Evolutionary conservation across 2,888 invertebrate genomes (phyloP).

Genomic region (Drosophila bunnanda): DNA sequence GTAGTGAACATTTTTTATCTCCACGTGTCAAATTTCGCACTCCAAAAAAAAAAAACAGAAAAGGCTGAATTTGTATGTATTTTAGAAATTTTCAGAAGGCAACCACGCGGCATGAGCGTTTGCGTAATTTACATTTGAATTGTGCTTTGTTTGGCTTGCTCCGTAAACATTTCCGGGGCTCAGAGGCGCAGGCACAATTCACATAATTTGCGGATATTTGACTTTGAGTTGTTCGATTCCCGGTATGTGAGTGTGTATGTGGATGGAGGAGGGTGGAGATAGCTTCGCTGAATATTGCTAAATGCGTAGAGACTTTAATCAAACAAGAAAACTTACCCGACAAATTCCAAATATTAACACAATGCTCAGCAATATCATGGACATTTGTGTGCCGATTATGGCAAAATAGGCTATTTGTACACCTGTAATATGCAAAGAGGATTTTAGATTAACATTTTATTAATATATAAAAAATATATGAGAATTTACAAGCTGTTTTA

Average conservation of each 20-base stretch:
- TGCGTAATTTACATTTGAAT: constrained; percentile 68
- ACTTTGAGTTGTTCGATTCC: constrained; percentile 51
- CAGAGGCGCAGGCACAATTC: constrained; percentile 51
- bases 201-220: constrained; percentile 60
- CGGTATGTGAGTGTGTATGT: not conserved
- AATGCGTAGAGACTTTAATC: constrained; percentile 47
- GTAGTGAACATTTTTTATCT: not conserved
- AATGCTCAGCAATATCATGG: constrained; percentile 90
- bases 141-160: constrained; percentile 56
- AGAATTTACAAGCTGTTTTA: fast-evolving
- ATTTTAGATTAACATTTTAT: not conserved
- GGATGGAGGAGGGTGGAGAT: constrained; percentile 6
- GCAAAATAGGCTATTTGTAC: constrained; percentile 92
- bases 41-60: not conserved
- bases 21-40: constrained; percentile 12
- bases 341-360: constrained; percentile 90
- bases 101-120: constrained; percentile 18
- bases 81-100: constrained; percentile 10
- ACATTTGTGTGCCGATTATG: constrained; percentile 92
- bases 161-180: constrained; percentile 54
- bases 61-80: not conserved
- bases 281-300: constrained; percentile 26
- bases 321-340: constrained; percentile 87
- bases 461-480: not conserved
- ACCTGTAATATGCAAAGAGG: constrained; percentile 86